Base-by-base conservation (phyloP, 2,113 vertebrate species). In the Macrotis lagotis region DNA sequence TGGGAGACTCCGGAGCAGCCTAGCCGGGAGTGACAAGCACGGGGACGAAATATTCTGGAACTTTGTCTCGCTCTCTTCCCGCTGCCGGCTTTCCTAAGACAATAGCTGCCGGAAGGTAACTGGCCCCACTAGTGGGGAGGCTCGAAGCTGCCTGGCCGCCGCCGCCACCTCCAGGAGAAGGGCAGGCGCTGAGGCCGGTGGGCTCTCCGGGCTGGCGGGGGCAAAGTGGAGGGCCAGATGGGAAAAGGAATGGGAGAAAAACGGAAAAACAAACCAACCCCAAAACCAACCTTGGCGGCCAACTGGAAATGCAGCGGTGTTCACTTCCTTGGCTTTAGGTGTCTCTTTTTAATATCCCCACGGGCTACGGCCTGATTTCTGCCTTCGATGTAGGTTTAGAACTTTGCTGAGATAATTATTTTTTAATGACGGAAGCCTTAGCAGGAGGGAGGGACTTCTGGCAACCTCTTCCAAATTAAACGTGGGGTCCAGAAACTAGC, bases 241-340 rank as follows among this genome's bases (percentile, higher is more conserved):
- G 12, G 48, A 25, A 59, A 94, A 59, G 92, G 94, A 97, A 95
- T 11, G 96, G 95, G 19, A 93, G 94, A 94, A 95, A 91, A 47
- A 47, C 31, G 0, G 1, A 37, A 37, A 37, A 28, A 50, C 50
- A 50, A 50, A 51, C n/a, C n/a, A n/a, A n/a, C n/a, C n/a, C n/a
- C n/a, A n/a, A n/a, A n/a, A n/a, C n/a, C n/a, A n/a, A 10, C 0
- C 55, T 14, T 8, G 49, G 51, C 91, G 55, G 90, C 47, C 25
- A 48, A 51, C 50, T n/a, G 59, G 94, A 93, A 93, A 88, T 92
- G 24, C 90, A 96, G 96, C 94, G 96, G 96, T 92, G 96, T 95
- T 95, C 96, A 88, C 55, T 44, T 44, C 19, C n/a, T 83, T 83
- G 66, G n/a, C 3, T 6, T 22, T 83, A 83, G 66, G n/a, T 24